These are phyloP conservation scores for Carposina sasakii DNA, from an alignment of 1,140 invertebrate genomes.

Conservation along the genomic window DNA sequence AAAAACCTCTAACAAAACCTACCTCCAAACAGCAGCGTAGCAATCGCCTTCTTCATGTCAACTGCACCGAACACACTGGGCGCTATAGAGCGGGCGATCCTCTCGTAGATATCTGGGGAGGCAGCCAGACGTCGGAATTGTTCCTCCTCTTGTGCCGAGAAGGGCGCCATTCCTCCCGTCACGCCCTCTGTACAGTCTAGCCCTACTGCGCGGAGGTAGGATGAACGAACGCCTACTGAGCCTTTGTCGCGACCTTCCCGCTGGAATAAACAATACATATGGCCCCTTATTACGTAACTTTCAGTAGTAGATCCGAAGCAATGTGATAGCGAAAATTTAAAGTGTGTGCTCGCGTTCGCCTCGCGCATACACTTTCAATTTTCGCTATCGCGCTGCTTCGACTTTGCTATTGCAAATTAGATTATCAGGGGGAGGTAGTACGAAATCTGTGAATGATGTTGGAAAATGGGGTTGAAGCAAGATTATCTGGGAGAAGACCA, in stretches of 20 bases:
- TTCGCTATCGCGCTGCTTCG: too few relatives aligned
- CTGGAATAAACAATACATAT: constrained; percentile 29
- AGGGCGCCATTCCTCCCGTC: constrained; percentile 76
- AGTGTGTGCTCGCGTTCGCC: too few relatives aligned
- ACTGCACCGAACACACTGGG: constrained; percentile 96
- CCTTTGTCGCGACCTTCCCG: constrained; percentile 85
- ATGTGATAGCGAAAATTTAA: too few relatives aligned
- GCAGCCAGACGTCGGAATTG: constrained; percentile 89
- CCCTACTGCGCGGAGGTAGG: constrained; percentile 96
- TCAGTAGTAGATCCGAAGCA: not conserved
- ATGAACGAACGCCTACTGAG: constrained; percentile 92
- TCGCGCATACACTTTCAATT: too few relatives aligned
- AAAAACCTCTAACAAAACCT: constrained; percentile 8
- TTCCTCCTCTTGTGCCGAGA: constrained; percentile 91
- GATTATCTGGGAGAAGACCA: too few relatives aligned
- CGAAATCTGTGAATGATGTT: too few relatives aligned
- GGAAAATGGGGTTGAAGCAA: too few relatives aligned
- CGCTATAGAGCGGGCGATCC: constrained; percentile 92
- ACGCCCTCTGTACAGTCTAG: constrained; percentile 90
- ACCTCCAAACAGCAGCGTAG: constrained; percentile 93
- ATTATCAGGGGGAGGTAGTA: too few relatives aligned
- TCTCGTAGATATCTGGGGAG: constrained; percentile 91
- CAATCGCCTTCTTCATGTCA: constrained; percentile 98
- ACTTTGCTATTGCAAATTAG: too few relatives aligned
- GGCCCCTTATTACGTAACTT: not conserved